Percentiles rank a stretch among this genome's conserved stretches.
Evolutionary conservation across 92 coral and sea anemone species (phyloP).

Genomic region (Pocillopora grandis): DNA sequence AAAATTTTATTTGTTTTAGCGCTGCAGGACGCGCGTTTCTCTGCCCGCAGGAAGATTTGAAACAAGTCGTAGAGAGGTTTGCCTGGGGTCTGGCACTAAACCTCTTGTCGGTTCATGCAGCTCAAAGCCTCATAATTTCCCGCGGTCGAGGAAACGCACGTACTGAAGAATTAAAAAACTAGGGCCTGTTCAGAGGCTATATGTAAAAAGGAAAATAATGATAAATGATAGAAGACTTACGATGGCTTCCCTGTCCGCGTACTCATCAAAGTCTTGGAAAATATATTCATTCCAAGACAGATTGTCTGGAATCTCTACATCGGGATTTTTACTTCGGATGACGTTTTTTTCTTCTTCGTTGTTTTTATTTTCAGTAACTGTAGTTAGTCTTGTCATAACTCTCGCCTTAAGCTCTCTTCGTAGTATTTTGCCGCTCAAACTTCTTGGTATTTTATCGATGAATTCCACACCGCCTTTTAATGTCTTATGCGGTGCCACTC

Average conservation of each 20-base stretch:
- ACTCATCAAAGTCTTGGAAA: constrained; percentile 74
- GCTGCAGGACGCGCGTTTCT: too few relatives aligned
- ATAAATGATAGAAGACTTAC: constrained; percentile 45
- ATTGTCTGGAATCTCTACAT: constrained; percentile 72
- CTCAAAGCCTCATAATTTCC: too few relatives aligned
- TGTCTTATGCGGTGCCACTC: constrained; percentile 65
- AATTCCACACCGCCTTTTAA: constrained; percentile 76
- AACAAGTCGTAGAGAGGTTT: too few relatives aligned
- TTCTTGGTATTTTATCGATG: constrained; percentile 76
- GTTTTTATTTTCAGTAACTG: neutral
- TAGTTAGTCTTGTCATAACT: constrained; percentile 9
- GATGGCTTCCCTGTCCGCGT: constrained; percentile 74
- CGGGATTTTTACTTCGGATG: constrained; percentile 68
- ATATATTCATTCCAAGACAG: constrained; percentile 77
- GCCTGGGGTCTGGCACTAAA: too few relatives aligned
- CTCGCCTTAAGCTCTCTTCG: constrained; percentile 65
- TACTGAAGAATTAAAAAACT: too few relatives aligned
- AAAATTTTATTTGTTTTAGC: too few relatives aligned
- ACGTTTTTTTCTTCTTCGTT: constrained; percentile 43
- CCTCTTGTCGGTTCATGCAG: too few relatives aligned
- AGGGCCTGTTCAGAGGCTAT: too few relatives aligned
- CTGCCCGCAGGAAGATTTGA: too few relatives aligned
- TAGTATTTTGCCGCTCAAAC: constrained; percentile 73
- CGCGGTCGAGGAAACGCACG: too few relatives aligned
- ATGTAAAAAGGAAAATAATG: too few relatives aligned